A percentile compares a stretch with the other conserved stretches of the same genome.
Evolutionary conservation across 35 echinoderm and acorn worm genomes (phyloP).

Genomic region (Heliocidaris tuberculata): DNA sequence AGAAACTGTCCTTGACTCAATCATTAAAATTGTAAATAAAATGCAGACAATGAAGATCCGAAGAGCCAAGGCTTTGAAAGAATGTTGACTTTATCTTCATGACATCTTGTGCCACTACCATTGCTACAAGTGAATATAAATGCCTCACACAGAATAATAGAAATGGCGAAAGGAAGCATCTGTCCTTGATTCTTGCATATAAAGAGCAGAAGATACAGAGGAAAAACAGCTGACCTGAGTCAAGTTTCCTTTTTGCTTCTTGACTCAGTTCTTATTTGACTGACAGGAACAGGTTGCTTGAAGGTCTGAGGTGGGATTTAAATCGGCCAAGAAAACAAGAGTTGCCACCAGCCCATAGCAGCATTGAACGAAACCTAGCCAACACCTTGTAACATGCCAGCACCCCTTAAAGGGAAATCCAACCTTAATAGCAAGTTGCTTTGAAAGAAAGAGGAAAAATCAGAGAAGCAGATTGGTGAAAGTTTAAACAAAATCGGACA

Average conservation of each 20-base stretch:
- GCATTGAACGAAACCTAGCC: neutral
- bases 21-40: too few relatives aligned
- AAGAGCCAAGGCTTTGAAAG: too few relatives aligned
- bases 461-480: too few relatives aligned
- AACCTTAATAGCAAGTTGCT: too few relatives aligned
- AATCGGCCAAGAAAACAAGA: slow-evolving; percentile 9
- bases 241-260: neutral
- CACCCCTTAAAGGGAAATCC: neutral
- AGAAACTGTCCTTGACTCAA: too few relatives aligned
- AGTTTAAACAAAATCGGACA: too few relatives aligned
- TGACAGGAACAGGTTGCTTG: neutral
- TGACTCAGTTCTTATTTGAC: neutral
- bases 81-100: neutral
- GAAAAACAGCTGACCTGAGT: neutral
- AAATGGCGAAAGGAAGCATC: neutral
- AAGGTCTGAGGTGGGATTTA: neutral
- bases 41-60: too few relatives aligned
- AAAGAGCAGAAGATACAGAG: neutral
- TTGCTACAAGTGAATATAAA: too few relatives aligned
- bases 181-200: neutral
- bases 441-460: too few relatives aligned
- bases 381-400: neutral
- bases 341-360: neutral
- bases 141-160: too few relatives aligned
- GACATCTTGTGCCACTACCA: too few relatives aligned